Conservation (phyloP, 2,113 vertebrate genomes). For the Corvus moneduloides region DNA sequence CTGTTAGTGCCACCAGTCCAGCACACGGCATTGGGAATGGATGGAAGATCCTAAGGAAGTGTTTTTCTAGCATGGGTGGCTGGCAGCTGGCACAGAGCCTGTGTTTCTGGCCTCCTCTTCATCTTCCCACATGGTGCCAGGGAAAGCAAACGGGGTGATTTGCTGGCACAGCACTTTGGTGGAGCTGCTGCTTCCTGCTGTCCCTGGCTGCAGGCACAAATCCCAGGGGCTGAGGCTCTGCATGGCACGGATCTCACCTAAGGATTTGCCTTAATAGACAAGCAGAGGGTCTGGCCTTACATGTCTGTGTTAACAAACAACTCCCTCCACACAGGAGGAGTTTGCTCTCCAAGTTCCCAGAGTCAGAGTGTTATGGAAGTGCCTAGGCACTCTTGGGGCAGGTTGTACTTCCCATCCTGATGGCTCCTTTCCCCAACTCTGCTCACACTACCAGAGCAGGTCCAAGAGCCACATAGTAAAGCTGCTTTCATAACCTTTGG, state of each 20-base stretch:
- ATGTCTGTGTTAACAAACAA: background rate
- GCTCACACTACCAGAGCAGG: background rate
- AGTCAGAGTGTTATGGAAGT: background rate
- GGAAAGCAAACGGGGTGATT: background rate
- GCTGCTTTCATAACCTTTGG: background rate
- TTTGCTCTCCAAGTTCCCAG: rapidly evolving
- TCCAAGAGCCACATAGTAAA: background rate
- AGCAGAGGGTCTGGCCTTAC: background rate
- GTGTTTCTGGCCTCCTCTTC: slow-evolving; percentile 30
- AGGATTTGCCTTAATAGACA: background rate
- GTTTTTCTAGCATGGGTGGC: background rate
- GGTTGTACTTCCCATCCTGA: background rate
- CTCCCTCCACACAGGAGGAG: background rate
- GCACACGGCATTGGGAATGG: background rate
- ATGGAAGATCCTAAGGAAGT: slow-evolving; percentile 13
- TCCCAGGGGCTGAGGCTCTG: background rate
- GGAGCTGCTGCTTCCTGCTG: background rate
- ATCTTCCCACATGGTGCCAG: background rate
- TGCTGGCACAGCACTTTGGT: background rate
- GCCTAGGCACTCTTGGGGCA: background rate
- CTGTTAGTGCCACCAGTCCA: background rate
- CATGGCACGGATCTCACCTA: background rate
- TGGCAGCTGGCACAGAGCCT: slow-evolving; percentile 3
- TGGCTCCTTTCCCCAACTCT: background rate
- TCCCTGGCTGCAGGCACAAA: background rate